A percentile compares a stretch with the other conserved stretches of the same genome.
Conservation (phyloP, 2,888 invertebrate genomes). For the Netelia virgata region DNA sequence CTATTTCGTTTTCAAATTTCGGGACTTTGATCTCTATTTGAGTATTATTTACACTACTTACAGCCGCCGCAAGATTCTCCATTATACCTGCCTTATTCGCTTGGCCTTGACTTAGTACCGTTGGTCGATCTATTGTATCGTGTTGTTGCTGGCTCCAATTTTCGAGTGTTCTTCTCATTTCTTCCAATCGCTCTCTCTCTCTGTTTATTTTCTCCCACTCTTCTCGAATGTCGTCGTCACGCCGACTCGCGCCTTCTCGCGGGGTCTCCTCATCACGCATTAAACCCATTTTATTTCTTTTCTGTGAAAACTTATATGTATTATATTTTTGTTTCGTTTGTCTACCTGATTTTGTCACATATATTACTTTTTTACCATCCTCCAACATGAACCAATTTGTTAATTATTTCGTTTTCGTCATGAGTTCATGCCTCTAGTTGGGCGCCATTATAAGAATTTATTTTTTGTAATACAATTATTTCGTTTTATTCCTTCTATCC, state of each 20-base stretch:
- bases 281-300: background rate
- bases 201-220: slow-evolving; percentile 9
- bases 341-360: slow-evolving; percentile 25
- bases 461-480: no score
- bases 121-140: background rate
- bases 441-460: no score
- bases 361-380: background rate
- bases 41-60: slow-evolving; percentile 27
- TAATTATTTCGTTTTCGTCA: no score
- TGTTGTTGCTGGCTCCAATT: slow-evolving; percentile 20
- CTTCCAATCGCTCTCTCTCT: background rate
- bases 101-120: background rate
- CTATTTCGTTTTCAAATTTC: slow-evolving; percentile 43
- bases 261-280: background rate
- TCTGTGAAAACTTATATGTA: slow-evolving; percentile 12
- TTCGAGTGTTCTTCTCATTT: slow-evolving; percentile 27
- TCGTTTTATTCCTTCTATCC: no score
- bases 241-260: background rate
- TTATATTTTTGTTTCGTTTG: slow-evolving; percentile 12
- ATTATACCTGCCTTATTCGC: background rate
- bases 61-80: slow-evolving; percentile 7
- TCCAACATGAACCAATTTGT: no score
- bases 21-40: slow-evolving; percentile 44
- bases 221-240: background rate
- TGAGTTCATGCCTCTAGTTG: no score